Base-by-base conservation (phyloP, 2,888 invertebrate genomes). In the Cheilosia vernalis region DNA sequence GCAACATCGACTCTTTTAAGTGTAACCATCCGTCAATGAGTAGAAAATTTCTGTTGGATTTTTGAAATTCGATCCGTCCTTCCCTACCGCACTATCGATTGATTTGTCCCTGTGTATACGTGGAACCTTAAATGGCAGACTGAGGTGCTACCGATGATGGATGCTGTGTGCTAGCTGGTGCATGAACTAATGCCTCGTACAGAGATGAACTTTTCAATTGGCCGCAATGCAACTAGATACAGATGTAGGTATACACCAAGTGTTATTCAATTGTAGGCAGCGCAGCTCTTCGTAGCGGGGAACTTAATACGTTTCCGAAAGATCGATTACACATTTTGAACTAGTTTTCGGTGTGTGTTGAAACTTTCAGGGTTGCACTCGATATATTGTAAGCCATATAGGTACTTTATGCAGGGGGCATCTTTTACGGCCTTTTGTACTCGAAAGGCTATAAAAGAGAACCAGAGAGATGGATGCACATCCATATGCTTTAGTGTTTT, bases 311-410 rank as follows among this genome's bases (percentile, higher is more conserved):
- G 19, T 73, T 78, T 78, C 64, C 56, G 58, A 73, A 53, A 78
- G 77, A 86, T 86, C 82, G 86, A 82, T 86, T 86, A 73, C 86
- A 86, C 30, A 67, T 80, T 84, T 84, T 85, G 81, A 85, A 77
- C 80, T 85, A 81, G 74, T 77, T 85, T 81, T 10, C 47, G 67
- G 63, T 61, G 56, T 69, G 69, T 74, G 44, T 74, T 74, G 74
- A 74, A 84, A 84, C 69, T 79, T 84, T 84, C 84, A 84, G 74
- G 84, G 84, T 84, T 84, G 80, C 79, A 79, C 56, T 63, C 58
- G 47, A 30, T 55, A 21, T 24, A 61, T 51, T 9, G 30, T 30
- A 9, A 30, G 30, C 30, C 30, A 30, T 30, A 30, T 30, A 30
- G 30, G 30, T 30, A 30, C 33, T 61, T 19, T 27, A 44, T 27